These are phyloP conservation scores for Anolis apletophallus DNA, from an alignment of 2,797 vertebrate genomes.

Conservation along the genomic window DNA sequence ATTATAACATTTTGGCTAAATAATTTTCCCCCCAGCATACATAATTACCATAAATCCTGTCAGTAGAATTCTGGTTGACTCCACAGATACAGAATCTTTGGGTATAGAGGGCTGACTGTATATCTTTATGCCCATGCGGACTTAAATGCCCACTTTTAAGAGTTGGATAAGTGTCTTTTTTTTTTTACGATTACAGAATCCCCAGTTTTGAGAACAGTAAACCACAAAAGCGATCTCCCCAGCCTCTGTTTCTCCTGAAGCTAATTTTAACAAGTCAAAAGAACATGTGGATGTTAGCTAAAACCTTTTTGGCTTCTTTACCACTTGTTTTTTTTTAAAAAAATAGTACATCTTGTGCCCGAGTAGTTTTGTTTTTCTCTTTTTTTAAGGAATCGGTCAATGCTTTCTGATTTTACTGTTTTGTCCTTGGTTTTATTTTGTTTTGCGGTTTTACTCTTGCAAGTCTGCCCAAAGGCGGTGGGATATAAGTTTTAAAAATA, in stretches of 20 bases:
- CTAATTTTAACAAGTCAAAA: slow-evolving; percentile 18
- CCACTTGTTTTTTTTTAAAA: slow-evolving; percentile 10
- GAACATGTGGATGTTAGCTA: background rate
- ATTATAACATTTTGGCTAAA: too few relatives aligned
- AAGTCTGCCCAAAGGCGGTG: background rate
- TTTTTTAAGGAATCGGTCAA: background rate
- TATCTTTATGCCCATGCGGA: too few relatives aligned
- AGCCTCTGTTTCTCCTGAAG: background rate
- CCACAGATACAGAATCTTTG: too few relatives aligned
- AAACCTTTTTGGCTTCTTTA: background rate
- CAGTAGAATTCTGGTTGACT: too few relatives aligned
- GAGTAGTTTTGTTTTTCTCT: background rate
- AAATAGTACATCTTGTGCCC: slow-evolving; percentile 12
- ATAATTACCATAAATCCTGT: too few relatives aligned
- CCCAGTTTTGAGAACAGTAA: background rate
- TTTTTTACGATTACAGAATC: too few relatives aligned
- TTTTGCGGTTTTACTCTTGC: background rate
- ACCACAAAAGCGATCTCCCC: background rate
- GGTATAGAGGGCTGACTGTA: too few relatives aligned
- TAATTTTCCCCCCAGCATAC: too few relatives aligned
- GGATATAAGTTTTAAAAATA: slow-evolving; percentile 5
- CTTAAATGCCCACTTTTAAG: too few relatives aligned
- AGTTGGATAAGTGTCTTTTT: too few relatives aligned
- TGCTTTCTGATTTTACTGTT: background rate
- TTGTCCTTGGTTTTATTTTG: background rate